Conservation (phyloP, 2,797 vertebrate genomes). For the Acipenser ruthenus region DNA sequence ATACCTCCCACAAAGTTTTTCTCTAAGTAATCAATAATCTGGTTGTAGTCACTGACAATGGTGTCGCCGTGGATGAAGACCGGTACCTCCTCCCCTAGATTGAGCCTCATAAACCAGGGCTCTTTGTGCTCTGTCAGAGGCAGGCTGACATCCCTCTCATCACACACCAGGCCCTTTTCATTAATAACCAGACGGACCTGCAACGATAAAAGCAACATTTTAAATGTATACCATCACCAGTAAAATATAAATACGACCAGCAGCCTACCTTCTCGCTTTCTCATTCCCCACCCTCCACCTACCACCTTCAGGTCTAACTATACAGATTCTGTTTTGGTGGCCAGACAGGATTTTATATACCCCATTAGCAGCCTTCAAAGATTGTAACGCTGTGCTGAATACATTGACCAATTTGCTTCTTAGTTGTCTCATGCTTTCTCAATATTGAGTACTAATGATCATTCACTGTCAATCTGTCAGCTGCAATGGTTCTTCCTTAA, state of each 20-base stretch:
- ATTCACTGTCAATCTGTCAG: background rate
- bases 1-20: slow-evolving; percentile 89
- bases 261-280: too few relatives aligned
- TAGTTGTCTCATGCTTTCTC: background rate
- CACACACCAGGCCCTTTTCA: slow-evolving; percentile 90
- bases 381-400: too few relatives aligned
- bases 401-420: background rate
- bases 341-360: too few relatives aligned
- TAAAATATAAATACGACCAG: too few relatives aligned
- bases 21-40: slow-evolving; percentile 97
- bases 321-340: too few relatives aligned
- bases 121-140: slow-evolving; percentile 95
- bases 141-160: slow-evolving; percentile 92
- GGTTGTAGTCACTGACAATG: slow-evolving; percentile 97
- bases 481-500: too few relatives aligned
- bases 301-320: too few relatives aligned
- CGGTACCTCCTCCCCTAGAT: slow-evolving; percentile 93
- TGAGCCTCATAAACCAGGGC: slow-evolving; percentile 98
- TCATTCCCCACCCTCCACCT: too few relatives aligned
- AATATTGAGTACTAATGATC: background rate
- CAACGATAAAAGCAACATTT: slow-evolving; percentile 20
- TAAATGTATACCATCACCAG: too few relatives aligned
- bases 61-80: slow-evolving; percentile 93
- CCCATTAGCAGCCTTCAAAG: too few relatives aligned
- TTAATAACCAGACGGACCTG: slow-evolving; percentile 92